Evolutionary conservation across 2,113 vertebrate species (phyloP), one percentile per base, ranked within the genome.

Genomic region (Eurypyga helias): DNA sequence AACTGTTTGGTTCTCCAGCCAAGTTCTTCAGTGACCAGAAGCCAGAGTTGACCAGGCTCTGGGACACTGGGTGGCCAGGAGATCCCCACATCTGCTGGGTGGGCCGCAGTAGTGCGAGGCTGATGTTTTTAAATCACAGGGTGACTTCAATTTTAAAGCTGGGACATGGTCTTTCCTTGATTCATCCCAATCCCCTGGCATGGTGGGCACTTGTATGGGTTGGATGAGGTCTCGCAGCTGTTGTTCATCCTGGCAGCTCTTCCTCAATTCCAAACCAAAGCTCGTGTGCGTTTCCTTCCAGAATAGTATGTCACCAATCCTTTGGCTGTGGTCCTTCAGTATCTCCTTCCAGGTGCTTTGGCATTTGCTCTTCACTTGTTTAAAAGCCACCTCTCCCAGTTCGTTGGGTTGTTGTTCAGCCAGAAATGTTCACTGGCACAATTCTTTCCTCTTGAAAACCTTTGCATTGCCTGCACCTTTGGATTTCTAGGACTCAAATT

Each of bases 121-220:
- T 70, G 6, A 58, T 34, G 14, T 15, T 81, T 77, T 69, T 7
- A 36, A 55, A 36, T 34, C 16, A 20, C 7, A 5, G 0, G 0
- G 52, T 1, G 2, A 90, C 48, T 88, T 60, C 24, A 36, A 0
- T 31, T 54, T 13, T 48, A 31, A 85, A 64, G 57, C 31, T 64
- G 52, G 33, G 33, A 33, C 18, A 0, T 8, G 51, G 6, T 25
- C 31, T 25, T 15, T 46, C 31, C 64, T 46, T 46, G 2, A 28
- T 48, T 28, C n/a, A 45, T 31, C 49, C 31, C 29, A 34, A 65
- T 66, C 55, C 41, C 29, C 41, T 17, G 29, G 16, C 7, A 2
- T 41, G 49, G 9, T 38, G 33, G 41, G 49, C 54, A 52, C 66
- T 62, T 21, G 15, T 20, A 14, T 6, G 13, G 45, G 26, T 17